Conservation (phyloP, 1,140 invertebrate species). For the Hormaphis cornu region DNA sequence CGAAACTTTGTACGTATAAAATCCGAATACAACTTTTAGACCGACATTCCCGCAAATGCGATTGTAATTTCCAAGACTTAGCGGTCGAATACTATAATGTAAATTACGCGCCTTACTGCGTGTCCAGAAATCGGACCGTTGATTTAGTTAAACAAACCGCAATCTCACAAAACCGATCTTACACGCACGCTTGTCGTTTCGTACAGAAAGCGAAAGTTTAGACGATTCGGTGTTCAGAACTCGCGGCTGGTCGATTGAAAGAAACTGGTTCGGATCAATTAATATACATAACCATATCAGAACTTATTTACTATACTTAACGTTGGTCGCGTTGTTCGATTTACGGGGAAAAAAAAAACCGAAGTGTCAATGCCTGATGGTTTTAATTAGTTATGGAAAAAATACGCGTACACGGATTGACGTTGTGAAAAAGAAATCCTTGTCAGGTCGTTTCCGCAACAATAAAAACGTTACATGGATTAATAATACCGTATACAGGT, state of each 20-base stretch:
- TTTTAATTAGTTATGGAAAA: not conserved
- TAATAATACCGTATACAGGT: too few species aligned
- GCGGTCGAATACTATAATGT: too few species aligned
- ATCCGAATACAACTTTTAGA: too few species aligned
- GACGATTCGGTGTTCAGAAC: not conserved
- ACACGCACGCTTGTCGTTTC: not conserved
- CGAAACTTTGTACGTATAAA: too few species aligned
- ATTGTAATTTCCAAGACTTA: too few species aligned
- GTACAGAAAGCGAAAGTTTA: conserved; percentile 8
- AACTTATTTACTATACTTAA: too few species aligned
- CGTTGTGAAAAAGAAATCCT: conserved; percentile 4
- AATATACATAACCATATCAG: not conserved
- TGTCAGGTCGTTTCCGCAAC: not conserved
- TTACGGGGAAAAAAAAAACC: not conserved
- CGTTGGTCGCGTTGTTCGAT: not conserved
- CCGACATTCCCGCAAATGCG: too few species aligned
- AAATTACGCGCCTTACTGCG: too few species aligned
- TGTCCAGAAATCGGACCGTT: too few species aligned
- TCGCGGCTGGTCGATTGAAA: not conserved
- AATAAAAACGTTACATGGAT: conserved; percentile 3
- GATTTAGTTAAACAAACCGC: too few species aligned
- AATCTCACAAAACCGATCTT: too few species aligned
- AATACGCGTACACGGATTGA: not conserved
- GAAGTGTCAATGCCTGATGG: not conserved
- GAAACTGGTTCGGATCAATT: not conserved